Conservation (phyloP, 1,140 invertebrate genomes). For the Drosophila micromelanica region DNA sequence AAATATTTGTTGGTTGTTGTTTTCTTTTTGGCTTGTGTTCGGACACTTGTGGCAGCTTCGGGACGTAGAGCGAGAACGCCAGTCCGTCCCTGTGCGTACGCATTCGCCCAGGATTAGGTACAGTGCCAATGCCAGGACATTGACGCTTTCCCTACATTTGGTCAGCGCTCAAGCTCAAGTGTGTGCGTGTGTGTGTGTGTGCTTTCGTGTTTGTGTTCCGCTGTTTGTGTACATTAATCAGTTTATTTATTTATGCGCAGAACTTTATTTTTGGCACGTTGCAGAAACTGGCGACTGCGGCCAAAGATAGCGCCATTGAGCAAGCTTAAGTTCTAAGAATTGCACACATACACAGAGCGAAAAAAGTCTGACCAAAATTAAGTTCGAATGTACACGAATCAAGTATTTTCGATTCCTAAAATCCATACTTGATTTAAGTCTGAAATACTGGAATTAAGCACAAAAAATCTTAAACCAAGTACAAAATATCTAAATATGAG, state of each 20-base stretch:
- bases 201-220: slow-evolving; percentile 8
- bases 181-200: slow-evolving; percentile 26
- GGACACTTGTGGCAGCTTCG: slow-evolving; percentile 24
- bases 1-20: slow-evolving; percentile 27
- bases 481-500: no score
- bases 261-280: slow-evolving; percentile 54
- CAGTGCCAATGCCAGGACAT: slow-evolving; percentile 28
- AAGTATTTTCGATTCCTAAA: no score
- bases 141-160: slow-evolving; percentile 38
- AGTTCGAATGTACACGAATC: no score
- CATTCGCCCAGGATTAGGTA: slow-evolving; percentile 25
- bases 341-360: neutral
- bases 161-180: slow-evolving; percentile 20
- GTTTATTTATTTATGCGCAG: slow-evolving; percentile 57
- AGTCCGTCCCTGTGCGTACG: neutral
- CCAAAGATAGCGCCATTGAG: neutral
- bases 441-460: no score
- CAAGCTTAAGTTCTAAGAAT: neutral
- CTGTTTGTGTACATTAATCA: slow-evolving; percentile 65
- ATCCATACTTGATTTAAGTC: no score
- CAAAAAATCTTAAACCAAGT: no score
- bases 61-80: neutral
- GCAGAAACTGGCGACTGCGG: neutral
- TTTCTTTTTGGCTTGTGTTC: no score
- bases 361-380: no score